Base-by-base conservation (phyloP, 2,888 invertebrate species). In the Lithosia quadra region DNA sequence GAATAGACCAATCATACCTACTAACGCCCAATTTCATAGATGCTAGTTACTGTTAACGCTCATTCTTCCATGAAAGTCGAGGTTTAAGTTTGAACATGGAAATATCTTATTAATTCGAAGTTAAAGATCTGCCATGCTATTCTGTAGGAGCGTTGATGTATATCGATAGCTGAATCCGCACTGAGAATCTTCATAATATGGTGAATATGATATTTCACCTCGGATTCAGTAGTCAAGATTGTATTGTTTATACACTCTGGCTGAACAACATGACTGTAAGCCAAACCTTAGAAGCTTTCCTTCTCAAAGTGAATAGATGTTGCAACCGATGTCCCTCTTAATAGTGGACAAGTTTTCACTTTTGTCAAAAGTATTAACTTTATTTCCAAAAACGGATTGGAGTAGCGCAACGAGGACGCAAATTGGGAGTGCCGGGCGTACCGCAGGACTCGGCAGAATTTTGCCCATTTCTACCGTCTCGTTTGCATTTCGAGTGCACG, bases 401-500 rank as follows among this genome's bases (percentile, higher is more conserved):
- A 71, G 36, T 63, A 68, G 63, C 69, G 43, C 63, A 68, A 61
- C 70, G 59, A 72, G 71, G 71, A 70, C 63, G 64, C 71, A 81
- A 83, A 82, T 85, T 82, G 77, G 72, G 67, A 65, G 65, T 72
- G 73, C 75, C 79, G 73, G 67, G 60, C 71, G 78, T 77, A 76
- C 80, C 78, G 78, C 80, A 84, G 77, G 73, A 76, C 79, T 81
- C 75, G 75, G 77, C 83, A 79, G 78, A 84, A 85, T 89, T 88
- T 88, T 82, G 84, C 85, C 86, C 89, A 88, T 86, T 86, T 86
- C 85, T 79, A 84, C 83, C 78, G 80, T 81, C 86, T 90, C 88
- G 89, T 92, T 92, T 91, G 88, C 89, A 91, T 92, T 90, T 89
- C 86, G 83, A 88, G 87, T 86, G 87, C 84, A 84, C 83, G 80